phyloP scores from a whole-genome alignment of 1,140 invertebrate species.

The Meloidogyne chitwoodi region DNA sequence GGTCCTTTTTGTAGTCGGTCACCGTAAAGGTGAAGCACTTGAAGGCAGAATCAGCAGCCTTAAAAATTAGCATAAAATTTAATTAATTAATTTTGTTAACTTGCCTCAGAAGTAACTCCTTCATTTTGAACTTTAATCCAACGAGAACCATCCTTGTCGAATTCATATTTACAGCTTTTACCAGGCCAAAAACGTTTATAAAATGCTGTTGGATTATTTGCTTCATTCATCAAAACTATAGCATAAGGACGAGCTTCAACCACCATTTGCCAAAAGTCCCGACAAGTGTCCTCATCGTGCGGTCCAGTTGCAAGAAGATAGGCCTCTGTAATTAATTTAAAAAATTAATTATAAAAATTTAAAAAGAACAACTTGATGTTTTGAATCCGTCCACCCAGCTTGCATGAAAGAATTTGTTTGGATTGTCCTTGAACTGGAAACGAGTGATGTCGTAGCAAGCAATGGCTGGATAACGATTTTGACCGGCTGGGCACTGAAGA shows the following conservation, averaged over 20 bases:
- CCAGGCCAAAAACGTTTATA: background rate
- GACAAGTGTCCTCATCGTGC: background rate
- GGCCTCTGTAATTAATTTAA: background rate
- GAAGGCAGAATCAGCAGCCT: background rate
- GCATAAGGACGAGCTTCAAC: background rate
- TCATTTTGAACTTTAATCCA: background rate
- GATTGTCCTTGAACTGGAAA: background rate
- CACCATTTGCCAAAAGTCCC: background rate
- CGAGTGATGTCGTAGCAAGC: background rate
- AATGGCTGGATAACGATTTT: background rate
- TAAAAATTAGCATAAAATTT: background rate
- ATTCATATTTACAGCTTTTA: background rate
- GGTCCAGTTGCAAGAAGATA: background rate
- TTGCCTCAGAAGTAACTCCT: background rate
- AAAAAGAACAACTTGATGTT: background rate
- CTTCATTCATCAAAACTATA: background rate
- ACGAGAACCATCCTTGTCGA: background rate
- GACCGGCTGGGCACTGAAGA: background rate
- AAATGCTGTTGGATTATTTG: background rate
- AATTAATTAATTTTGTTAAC: background rate
- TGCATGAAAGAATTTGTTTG: background rate
- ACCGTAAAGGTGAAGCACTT: background rate
- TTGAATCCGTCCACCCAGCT: background rate
- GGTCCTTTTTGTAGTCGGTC: background rate
- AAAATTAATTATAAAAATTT: background rate